Evolutionary conservation across 2,888 invertebrate genomes (phyloP).

Genomic region (Sesia bembeciformis): DNA sequence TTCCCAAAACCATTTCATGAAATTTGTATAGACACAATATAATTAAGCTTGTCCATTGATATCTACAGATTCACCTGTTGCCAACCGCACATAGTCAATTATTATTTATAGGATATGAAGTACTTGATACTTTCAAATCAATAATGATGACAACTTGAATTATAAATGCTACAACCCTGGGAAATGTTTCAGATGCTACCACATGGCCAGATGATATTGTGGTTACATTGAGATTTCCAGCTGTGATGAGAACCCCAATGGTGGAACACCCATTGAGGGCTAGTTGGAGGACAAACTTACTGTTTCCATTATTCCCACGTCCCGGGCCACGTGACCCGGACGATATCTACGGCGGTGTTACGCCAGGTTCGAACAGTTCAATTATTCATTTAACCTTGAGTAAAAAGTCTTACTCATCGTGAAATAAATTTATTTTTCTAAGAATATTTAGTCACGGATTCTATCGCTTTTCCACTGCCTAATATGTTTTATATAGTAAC

Average conservation of each 20-base stretch:
- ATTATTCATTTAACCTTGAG: not conserved
- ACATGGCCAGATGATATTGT: constrained; percentile 69
- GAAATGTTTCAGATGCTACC: constrained; percentile 34
- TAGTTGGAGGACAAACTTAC: constrained; percentile 81
- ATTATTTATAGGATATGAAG: too few relatives aligned
- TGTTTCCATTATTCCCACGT: constrained; percentile 78
- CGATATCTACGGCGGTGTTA: constrained; percentile 57
- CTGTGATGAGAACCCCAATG: constrained; percentile 72
- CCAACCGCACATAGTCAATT: too few relatives aligned
- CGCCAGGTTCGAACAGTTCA: constrained; percentile 65
- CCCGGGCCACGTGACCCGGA: constrained; percentile 79
- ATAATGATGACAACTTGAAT: not conserved
- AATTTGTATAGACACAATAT: too few relatives aligned
- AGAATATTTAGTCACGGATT: too few relatives aligned
- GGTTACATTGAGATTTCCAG: constrained; percentile 77
- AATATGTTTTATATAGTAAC: too few relatives aligned
- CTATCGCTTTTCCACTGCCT: too few relatives aligned
- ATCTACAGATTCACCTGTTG: too few relatives aligned
- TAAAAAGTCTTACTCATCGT: too few relatives aligned
- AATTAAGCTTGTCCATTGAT: too few relatives aligned
- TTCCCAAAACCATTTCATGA: too few relatives aligned
- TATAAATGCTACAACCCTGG: not conserved
- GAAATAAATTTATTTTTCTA: too few relatives aligned
- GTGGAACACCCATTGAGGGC: constrained; percentile 54
- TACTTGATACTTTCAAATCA: not conserved